Evolutionary conservation across 2,113 vertebrate species (phyloP).

Genomic region (Galbula dea): DNA sequence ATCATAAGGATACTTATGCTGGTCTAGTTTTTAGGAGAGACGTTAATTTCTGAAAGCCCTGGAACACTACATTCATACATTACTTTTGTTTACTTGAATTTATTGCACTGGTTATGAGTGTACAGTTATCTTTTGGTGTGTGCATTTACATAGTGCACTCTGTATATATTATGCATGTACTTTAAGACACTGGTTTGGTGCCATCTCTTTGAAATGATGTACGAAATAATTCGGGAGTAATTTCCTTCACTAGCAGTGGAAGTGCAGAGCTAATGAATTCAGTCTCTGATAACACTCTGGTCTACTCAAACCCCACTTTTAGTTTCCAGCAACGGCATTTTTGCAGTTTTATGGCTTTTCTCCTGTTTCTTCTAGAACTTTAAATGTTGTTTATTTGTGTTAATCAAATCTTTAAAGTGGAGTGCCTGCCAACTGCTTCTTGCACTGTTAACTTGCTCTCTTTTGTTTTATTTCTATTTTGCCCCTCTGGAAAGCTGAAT

Average conservation of each 20-base stretch:
- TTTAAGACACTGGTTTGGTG: not conserved
- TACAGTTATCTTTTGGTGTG: not conserved
- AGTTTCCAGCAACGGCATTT: not conserved
- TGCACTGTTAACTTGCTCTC: not conserved
- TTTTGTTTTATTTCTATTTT: not conserved
- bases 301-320: not conserved
- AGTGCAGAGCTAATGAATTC: not conserved
- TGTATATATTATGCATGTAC: not conserved
- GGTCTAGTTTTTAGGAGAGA: not conserved
- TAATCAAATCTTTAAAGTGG: not conserved
- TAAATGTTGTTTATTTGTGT: not conserved
- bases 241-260: not conserved
- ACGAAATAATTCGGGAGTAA: not conserved
- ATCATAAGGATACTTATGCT: not conserved
- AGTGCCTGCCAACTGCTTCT: not conserved
- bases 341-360: not conserved
- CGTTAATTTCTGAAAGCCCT: not conserved
- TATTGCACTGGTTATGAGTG: not conserved
- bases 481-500: slow-evolving; percentile 9
- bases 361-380: slow-evolving; percentile 10
- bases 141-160: rapidly evolving
- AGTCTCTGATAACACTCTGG: not conserved
- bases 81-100: not conserved
- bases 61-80: not conserved
- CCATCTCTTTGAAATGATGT: not conserved